Evolutionary conservation across 2,888 invertebrate genomes (phyloP).

Genomic region (Drosophila paracracens): DNA sequence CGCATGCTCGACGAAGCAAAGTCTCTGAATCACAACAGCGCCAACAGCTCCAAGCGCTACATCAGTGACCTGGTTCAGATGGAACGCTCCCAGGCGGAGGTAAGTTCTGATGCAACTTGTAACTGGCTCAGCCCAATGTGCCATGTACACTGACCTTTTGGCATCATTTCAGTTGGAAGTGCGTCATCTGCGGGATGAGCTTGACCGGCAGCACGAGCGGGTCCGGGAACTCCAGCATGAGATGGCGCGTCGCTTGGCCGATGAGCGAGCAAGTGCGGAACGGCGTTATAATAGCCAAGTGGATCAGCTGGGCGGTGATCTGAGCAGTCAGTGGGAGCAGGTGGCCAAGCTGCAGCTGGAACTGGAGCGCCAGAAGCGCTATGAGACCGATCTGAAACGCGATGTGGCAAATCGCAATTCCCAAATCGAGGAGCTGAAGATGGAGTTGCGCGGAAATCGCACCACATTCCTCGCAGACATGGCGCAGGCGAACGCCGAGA

Average conservation of each 20-base stretch:
- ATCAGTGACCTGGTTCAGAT: constrained; percentile 91
- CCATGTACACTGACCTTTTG: background rate
- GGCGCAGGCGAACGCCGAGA: constrained; percentile 91
- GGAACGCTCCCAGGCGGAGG: constrained; percentile 91
- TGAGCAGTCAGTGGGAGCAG: constrained; percentile 92
- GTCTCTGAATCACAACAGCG: constrained; percentile 83
- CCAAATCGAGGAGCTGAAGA: constrained; percentile 91
- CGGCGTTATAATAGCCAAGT: constrained; percentile 90
- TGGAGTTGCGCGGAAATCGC: constrained; percentile 91
- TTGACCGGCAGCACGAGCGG: constrained; percentile 91
- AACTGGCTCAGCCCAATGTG: background rate
- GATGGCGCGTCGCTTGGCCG: constrained; percentile 89
- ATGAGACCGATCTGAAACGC: constrained; percentile 91
- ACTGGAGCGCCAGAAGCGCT: constrained; percentile 91
- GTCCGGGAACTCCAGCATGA: constrained; percentile 91
- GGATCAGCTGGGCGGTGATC: constrained; percentile 92
- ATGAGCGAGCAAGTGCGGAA: constrained; percentile 90
- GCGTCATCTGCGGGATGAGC: constrained; percentile 90
- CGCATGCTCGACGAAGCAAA: constrained; percentile 88
- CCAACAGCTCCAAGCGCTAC: constrained; percentile 87
- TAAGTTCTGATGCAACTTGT: background rate
- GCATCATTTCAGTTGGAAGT: constrained; percentile 87
- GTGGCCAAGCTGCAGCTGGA: constrained; percentile 92
- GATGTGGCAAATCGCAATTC: constrained; percentile 91
- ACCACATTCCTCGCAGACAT: constrained; percentile 90